A percentile compares a stretch with the other conserved stretches of the same genome.
phyloP scores from a whole-genome alignment of 53 echinoderm and acorn worm species.

The Stichopus horrens region DNA sequence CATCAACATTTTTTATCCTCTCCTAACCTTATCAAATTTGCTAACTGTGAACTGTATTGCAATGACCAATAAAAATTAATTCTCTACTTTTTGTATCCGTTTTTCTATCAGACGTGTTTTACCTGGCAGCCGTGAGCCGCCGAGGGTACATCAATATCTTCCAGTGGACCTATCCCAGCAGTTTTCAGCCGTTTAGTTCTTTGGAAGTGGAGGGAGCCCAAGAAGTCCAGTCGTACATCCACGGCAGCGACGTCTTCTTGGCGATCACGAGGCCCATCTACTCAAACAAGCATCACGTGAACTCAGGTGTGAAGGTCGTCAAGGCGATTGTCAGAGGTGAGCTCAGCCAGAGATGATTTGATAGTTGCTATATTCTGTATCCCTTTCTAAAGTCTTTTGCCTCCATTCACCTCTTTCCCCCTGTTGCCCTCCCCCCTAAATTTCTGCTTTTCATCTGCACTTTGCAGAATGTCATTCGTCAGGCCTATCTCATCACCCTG shows the following conservation, averaged over 20 bases:
- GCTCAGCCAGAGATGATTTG: neutral
- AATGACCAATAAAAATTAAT: neutral
- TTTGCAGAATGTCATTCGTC: too few species aligned
- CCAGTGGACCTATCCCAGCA: slow-evolving; percentile 22
- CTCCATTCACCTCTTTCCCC: too few species aligned
- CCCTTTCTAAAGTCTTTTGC: too few species aligned
- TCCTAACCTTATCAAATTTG: too few species aligned
- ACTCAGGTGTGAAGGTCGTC: neutral
- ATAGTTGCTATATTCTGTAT: too few species aligned
- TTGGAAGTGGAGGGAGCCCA: slow-evolving; percentile 22
- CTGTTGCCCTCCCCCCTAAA: too few species aligned
- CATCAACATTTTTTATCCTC: too few species aligned
- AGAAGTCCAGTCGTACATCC: neutral
- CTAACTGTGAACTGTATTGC: too few species aligned
- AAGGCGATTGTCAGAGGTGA: slow-evolving; percentile 25
- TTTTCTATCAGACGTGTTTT: slow-evolving; percentile 10
- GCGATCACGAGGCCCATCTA: slow-evolving; percentile 29
- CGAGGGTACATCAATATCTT: slow-evolving; percentile 35
- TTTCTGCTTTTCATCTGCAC: too few species aligned
- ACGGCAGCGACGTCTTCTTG: slow-evolving; percentile 19
- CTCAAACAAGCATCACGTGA: neutral
- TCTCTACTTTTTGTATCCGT: neutral
- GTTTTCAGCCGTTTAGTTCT: slow-evolving; percentile 12
- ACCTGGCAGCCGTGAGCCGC: slow-evolving; percentile 37
- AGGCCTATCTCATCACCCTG: too few species aligned